These are phyloP conservation scores for Drosophila rellima DNA, from an alignment of 2,888 invertebrate genomes.

Conservation along the genomic window DNA sequence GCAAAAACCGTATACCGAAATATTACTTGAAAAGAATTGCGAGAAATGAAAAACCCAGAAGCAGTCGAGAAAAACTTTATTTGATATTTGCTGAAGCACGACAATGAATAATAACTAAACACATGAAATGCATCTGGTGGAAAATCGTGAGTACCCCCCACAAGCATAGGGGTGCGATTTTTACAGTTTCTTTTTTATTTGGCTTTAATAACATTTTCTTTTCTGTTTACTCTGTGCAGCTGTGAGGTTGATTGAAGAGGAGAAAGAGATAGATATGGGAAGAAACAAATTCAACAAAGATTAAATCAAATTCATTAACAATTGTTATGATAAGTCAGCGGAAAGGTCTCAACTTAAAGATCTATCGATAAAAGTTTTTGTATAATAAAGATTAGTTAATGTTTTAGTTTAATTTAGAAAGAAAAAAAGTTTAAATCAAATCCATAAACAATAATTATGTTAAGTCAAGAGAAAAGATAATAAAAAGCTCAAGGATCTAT, in stretches of 20 bases:
- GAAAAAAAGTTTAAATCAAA: no score
- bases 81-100: conserved; percentile 76
- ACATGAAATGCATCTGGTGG: conserved; percentile 68
- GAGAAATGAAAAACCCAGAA: conserved; percentile 42
- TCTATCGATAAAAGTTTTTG: background rate
- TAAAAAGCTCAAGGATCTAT: no score
- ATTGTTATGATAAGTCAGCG: background rate
- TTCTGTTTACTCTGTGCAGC: conserved; percentile 10
- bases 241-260: background rate
- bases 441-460: no score
- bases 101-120: conserved; percentile 79
- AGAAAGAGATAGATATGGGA: background rate
- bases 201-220: conserved; percentile 27
- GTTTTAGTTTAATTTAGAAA: conserved; percentile 11
- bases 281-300: background rate
- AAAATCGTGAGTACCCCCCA: conserved; percentile 36
- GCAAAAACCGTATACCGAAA: conserved; percentile 51
- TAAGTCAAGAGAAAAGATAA: no score
- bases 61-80: conserved; percentile 61
- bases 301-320: background rate
- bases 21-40: conserved; percentile 16
- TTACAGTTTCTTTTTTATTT: conserved; percentile 23
- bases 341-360: background rate
- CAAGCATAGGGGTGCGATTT: conserved; percentile 38
- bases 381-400: conserved; percentile 58